These are phyloP conservation scores for Orthosia gracilis DNA, from an alignment of 2,888 invertebrate genomes.

Conservation along the genomic window DNA sequence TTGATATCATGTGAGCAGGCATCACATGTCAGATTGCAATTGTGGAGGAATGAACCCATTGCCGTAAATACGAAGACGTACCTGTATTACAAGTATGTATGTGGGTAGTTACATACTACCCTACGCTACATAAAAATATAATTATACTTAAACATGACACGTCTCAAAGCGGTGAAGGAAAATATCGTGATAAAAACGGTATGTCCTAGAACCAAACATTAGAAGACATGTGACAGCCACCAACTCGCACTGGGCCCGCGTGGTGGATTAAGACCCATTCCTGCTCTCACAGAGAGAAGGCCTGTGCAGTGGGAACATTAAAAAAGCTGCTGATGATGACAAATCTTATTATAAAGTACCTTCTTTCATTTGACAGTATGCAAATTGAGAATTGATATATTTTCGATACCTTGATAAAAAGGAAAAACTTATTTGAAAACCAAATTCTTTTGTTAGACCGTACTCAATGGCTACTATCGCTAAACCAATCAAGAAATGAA, in stretches of 20 bases:
- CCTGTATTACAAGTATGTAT: not conserved
- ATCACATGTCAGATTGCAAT: slow-evolving; percentile 12
- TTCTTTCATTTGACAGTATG: slow-evolving; percentile 4
- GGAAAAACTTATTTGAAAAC: slow-evolving; percentile 38
- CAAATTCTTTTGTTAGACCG: slow-evolving; percentile 43
- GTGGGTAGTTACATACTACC: not conserved
- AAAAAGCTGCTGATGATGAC: not conserved
- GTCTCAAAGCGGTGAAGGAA: no score
- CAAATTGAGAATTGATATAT: slow-evolving; percentile 32
- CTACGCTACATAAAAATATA: not conserved
- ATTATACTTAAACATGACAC: no score
- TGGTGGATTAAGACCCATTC: no score
- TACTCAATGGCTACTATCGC: slow-evolving; percentile 14
- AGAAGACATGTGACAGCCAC: no score
- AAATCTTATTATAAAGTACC: not conserved
- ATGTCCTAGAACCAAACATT: no score
- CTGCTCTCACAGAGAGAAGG: no score
- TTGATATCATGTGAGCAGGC: not conserved
- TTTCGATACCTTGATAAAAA: slow-evolving; percentile 14
- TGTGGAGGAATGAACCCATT: slow-evolving; percentile 6
- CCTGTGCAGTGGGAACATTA: no score
- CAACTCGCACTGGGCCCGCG: no score
- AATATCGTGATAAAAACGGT: no score
- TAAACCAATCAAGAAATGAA: slow-evolving; percentile 50
- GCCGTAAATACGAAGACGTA: slow-evolving; percentile 1